phyloP scores from a whole-genome alignment of 2,113 vertebrate genomes.

The Semnornis frantzii region DNA sequence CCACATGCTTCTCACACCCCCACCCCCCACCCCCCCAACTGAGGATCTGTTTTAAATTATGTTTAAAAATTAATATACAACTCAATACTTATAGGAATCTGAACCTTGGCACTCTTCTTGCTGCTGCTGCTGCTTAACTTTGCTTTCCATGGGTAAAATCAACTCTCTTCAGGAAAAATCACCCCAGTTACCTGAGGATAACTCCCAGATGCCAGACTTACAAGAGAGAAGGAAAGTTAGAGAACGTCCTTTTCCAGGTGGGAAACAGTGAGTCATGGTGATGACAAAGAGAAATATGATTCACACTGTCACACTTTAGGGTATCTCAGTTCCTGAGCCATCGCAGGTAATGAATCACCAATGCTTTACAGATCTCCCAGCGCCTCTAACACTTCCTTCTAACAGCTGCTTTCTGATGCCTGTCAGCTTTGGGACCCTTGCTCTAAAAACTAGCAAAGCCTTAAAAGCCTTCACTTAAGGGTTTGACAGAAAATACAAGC shows the following conservation, averaged over 20 bases:
- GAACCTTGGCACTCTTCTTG: not conserved
- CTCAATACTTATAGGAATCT: not conserved
- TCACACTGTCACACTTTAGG: slow-evolving; percentile 38
- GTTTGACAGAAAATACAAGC: not conserved
- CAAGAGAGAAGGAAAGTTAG: not conserved
- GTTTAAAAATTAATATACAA: not conserved
- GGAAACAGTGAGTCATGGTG: not conserved
- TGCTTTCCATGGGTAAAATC: not conserved
- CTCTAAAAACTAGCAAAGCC: not conserved
- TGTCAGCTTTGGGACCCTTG: not conserved
- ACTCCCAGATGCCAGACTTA: not conserved
- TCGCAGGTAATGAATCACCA: not conserved
- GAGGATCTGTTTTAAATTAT: not conserved
- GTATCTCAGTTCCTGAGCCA: slow-evolving; percentile 31
- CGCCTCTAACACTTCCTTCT: not conserved
- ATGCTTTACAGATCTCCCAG: slow-evolving; percentile 13
- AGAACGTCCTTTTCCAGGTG: not conserved
- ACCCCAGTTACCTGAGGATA: not conserved
- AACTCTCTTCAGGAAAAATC: not conserved
- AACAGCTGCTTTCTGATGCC: slow-evolving; percentile 8
- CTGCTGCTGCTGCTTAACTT: not conserved
- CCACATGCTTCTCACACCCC: not conserved
- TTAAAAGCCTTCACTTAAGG: not conserved
- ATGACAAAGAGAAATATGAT: slow-evolving; percentile 58
- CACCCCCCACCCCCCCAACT: not conserved